These are phyloP conservation scores for Lepidothrix coronata DNA, from an alignment of 2,113 vertebrate genomes.

Conservation along the genomic window DNA sequence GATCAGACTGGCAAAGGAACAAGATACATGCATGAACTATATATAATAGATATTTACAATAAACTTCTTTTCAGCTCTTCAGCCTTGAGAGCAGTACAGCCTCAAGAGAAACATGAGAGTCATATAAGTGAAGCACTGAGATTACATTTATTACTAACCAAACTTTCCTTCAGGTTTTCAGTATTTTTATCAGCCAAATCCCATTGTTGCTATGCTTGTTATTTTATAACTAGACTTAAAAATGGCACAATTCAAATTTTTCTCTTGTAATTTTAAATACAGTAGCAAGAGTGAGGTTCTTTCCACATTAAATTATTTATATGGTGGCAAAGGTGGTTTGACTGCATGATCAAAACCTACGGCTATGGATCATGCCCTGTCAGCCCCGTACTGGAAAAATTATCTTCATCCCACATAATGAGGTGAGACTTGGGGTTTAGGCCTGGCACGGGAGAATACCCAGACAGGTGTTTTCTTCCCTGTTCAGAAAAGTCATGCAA, in stretches of 20 bases:
- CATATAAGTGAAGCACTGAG: neutral
- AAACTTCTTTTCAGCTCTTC: neutral
- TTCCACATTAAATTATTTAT: neutral
- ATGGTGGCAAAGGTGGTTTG: neutral
- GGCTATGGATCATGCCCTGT: neutral
- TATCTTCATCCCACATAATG: neutral
- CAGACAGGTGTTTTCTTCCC: neutral
- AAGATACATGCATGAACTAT: neutral
- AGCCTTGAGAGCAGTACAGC: neutral
- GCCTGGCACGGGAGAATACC: neutral
- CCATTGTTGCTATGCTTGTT: neutral
- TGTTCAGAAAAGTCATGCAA: neutral
- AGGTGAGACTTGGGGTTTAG: neutral
- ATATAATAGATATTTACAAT: conserved; percentile 15
- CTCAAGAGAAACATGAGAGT: neutral
- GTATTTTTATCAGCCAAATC: neutral
- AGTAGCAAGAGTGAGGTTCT: neutral
- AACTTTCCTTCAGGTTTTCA: neutral
- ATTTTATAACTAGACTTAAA: neutral
- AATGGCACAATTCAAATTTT: neutral
- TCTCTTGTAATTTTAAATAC: neutral
- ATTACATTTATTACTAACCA: conserved; percentile 29
- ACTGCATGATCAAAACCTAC: neutral
- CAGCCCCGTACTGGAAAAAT: neutral
- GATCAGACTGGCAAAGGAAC: neutral